Conservation (phyloP, 2,888 invertebrate species). For the Sesamia inferens region DNA sequence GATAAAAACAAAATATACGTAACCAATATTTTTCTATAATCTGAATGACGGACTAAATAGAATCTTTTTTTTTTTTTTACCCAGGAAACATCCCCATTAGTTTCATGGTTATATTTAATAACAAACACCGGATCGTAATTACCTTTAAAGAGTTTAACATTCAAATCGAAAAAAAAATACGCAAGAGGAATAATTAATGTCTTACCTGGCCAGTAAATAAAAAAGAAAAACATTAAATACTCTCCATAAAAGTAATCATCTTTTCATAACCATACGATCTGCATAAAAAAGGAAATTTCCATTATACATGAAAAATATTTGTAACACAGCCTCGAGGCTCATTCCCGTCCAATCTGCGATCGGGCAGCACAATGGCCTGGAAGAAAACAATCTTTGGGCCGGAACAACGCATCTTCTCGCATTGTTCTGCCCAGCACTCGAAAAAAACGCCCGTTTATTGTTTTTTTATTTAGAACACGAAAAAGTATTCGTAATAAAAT, state of each 20-base stretch:
- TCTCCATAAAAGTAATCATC: not conserved
- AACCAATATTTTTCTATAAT: too few species aligned
- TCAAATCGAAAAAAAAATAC: not conserved
- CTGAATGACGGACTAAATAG: too few species aligned
- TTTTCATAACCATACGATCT: conserved; percentile 3
- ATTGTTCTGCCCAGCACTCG: conserved; percentile 64
- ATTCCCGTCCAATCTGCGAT: conserved; percentile 79
- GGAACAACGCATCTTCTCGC: conserved; percentile 67
- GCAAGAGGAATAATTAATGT: not conserved
- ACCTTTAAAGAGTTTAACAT: not conserved
- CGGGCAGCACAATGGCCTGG: conserved; percentile 77
- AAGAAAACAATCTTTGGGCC: conserved; percentile 82
- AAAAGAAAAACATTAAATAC: not conserved
- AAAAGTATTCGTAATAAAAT: conserved; percentile 61
- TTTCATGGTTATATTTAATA: not conserved
- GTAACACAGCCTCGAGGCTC: conserved; percentile 69
- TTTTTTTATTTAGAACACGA: conserved; percentile 73
- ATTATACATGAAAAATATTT: conserved; percentile 54
- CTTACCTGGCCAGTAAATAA: not conserved
- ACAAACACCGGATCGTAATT: too few species aligned
- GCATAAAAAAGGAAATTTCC: conserved; percentile 30
- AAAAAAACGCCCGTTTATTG: conserved; percentile 63
- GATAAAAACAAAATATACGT: too few species aligned
- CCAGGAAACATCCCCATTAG: too few species aligned
- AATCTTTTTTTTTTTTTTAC: too few species aligned